Conservation (phyloP, 2,888 invertebrate species). For the Graphium colonna region DNA sequence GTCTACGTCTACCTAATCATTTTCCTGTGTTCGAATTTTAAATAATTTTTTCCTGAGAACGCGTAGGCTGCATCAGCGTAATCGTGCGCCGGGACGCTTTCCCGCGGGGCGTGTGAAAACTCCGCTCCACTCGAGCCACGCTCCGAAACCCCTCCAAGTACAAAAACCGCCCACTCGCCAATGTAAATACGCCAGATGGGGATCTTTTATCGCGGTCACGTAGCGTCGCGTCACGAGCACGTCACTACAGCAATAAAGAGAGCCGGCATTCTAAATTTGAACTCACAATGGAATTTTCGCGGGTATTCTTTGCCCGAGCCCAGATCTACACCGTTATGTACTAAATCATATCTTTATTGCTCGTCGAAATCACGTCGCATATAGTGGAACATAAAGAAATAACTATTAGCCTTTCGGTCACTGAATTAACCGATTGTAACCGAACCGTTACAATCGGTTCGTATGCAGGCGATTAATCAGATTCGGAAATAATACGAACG, state of each 20-base stretch:
- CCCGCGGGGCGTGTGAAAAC: conserved; percentile 74
- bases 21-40: too few species aligned
- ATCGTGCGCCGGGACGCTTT: conserved; percentile 43
- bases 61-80: conserved; percentile 36
- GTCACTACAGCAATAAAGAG: conserved; percentile 75
- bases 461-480: conserved; percentile 75
- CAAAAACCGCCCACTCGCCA: conserved; percentile 78
- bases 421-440: too few species aligned
- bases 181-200: conserved; percentile 79
- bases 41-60: too few species aligned
- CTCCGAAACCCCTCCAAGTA: conserved; percentile 69
- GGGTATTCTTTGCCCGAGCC: conserved; percentile 30
- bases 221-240: conserved; percentile 75
- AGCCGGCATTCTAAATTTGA: conserved; percentile 75
- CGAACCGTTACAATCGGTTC: too few species aligned
- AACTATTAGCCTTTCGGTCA: too few species aligned
- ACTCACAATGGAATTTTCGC: conserved; percentile 69
- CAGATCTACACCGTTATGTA: conserved; percentile 35
- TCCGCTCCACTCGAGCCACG: conserved; percentile 49
- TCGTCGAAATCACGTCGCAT: conserved; percentile 61
- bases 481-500: conserved; percentile 72
- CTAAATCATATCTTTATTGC: conserved; percentile 62
- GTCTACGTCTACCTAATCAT: too few species aligned
- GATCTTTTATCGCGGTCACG: conserved; percentile 80
- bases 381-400: too few species aligned